Evolutionary conservation across 2,888 invertebrate genomes (phyloP).

Genomic region (Hofmannophila pseudospretella): DNA sequence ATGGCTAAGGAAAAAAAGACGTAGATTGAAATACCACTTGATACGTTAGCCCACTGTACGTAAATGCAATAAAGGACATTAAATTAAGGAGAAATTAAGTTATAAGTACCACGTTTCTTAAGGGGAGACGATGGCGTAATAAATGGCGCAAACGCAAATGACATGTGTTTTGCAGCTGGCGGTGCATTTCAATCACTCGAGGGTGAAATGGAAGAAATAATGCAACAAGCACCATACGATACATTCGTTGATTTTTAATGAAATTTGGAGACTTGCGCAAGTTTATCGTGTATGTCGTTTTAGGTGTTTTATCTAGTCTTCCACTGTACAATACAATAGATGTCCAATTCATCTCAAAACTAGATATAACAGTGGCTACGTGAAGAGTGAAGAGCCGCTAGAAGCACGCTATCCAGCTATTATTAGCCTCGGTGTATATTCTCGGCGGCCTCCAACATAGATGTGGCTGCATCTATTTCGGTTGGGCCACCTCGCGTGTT

Average conservation of each 20-base stretch:
- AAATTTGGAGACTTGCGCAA: not conserved
- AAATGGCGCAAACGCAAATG: not conserved
- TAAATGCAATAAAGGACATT: no score
- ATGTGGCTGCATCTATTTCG: slow-evolving; percentile 57
- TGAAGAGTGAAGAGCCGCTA: slow-evolving; percentile 15
- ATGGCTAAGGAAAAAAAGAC: no score
- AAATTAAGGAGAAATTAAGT: no score
- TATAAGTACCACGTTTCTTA: no score
- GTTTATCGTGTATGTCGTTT: no score
- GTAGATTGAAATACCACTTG: no score
- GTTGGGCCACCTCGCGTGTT: slow-evolving; percentile 43
- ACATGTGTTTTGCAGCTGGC: slow-evolving; percentile 1
- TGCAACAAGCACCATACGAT: not conserved
- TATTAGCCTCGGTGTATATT: slow-evolving; percentile 55
- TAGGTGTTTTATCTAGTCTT: no score
- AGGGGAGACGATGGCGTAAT: not conserved
- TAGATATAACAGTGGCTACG: not conserved
- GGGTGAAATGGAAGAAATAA: no score
- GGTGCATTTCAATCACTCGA: no score
- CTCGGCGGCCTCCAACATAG: slow-evolving; percentile 64
- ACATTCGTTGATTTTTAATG: not conserved
- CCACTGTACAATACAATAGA: no score
- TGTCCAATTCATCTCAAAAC: no score
- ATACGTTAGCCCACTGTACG: no score
- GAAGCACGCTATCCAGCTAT: slow-evolving; percentile 43